A percentile compares a stretch with the other conserved stretches of the same genome.
Evolutionary conservation across 92 coral and sea anemone species (phyloP).

Genomic region (Phenganax marumi): DNA sequence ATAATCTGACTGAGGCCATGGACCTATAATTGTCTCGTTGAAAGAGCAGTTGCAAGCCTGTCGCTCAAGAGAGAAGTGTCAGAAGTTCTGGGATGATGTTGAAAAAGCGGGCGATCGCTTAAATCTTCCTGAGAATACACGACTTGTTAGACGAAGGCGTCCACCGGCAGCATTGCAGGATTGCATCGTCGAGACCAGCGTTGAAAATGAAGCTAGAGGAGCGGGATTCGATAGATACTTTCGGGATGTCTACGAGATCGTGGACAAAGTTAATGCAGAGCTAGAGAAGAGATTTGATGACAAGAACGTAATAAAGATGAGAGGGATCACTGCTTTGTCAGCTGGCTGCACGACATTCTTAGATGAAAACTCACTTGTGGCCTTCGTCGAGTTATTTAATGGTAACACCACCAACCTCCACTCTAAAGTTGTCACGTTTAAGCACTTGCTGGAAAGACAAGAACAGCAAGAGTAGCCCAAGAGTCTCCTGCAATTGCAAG

Average conservation of each 20-base stretch:
- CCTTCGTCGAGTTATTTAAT: slow-evolving; percentile 15
- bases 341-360: not conserved
- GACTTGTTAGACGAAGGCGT: slow-evolving; percentile 15
- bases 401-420: not conserved
- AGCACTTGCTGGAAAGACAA: slow-evolving; percentile 22
- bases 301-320: slow-evolving; percentile 17
- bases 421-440: slow-evolving; percentile 17
- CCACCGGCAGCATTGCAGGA: slow-evolving; percentile 8
- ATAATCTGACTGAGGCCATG: slow-evolving; percentile 16
- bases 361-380: slow-evolving; percentile 7
- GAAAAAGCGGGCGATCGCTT: slow-evolving; percentile 15
- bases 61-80: slow-evolving; percentile 30
- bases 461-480: slow-evolving; percentile 3
- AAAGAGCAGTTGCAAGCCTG: slow-evolving; percentile 1
- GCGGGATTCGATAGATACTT: slow-evolving; percentile 21
- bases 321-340: slow-evolving; percentile 18
- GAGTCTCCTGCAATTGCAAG: not conserved
- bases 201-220: slow-evolving; percentile 5
- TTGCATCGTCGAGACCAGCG: slow-evolving; percentile 2
- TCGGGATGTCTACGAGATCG: slow-evolving; percentile 25
- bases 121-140: slow-evolving; percentile 15
- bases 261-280: slow-evolving; percentile 21
- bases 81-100: slow-evolving; percentile 22
- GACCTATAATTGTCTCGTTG: slow-evolving; percentile 9
- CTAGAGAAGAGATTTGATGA: slow-evolving; percentile 22